phyloP scores from a whole-genome alignment of 2,113 vertebrate species.

The Eurystomus gularis region DNA sequence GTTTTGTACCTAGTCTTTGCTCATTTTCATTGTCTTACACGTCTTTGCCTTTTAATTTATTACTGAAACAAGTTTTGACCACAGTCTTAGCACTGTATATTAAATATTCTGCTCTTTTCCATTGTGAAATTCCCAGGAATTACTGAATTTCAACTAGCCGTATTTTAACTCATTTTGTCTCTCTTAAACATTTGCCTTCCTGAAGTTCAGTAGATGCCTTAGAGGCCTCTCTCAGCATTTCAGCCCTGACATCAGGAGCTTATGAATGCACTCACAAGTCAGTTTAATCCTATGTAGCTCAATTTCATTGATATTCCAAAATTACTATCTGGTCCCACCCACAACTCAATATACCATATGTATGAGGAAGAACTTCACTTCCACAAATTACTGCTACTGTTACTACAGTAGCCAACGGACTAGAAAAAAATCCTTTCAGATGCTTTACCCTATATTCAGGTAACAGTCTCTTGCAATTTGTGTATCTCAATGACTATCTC shows the following conservation, averaged over 20 bases:
- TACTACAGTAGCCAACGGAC: background rate
- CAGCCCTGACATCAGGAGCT: background rate
- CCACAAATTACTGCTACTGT: background rate
- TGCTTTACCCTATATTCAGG: background rate
- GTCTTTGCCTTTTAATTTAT: background rate
- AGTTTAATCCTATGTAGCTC: background rate
- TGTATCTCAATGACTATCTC: background rate
- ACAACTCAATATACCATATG: background rate
- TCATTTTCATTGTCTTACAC: background rate
- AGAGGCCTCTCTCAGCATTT: background rate
- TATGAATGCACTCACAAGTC: background rate
- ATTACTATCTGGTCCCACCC: background rate
- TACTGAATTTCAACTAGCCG: background rate
- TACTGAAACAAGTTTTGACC: background rate
- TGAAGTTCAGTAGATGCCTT: background rate
- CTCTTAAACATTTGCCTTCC: background rate
- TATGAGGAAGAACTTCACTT: background rate
- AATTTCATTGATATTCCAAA: background rate
- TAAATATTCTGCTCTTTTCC: background rate
- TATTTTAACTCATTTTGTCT: background rate
- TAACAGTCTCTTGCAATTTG: background rate
- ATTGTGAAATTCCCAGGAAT: background rate
- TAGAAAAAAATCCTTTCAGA: background rate
- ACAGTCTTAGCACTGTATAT: background rate
- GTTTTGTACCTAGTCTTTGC: background rate